Evolutionary conservation across 1,140 invertebrate genomes (phyloP).

Genomic region (Bombus confusus): DNA sequence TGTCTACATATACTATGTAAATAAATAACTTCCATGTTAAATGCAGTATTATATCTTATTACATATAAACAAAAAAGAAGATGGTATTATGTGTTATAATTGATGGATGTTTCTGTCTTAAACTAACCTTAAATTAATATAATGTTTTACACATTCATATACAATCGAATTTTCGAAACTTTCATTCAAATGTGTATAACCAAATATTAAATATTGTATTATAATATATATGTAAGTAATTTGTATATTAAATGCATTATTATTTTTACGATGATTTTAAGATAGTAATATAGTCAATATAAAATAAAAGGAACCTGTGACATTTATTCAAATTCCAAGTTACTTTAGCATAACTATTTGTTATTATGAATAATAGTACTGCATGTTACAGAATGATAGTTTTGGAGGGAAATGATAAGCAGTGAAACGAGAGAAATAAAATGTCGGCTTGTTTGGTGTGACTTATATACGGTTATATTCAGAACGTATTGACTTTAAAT

Average conservation of each 20-base stretch:
- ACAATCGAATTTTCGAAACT: not conserved
- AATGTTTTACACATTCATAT: not conserved
- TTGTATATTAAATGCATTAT: not conserved
- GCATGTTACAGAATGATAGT: no score
- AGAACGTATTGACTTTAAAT: not conserved
- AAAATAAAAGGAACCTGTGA: not conserved
- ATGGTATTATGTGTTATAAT: not conserved
- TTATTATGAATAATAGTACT: no score
- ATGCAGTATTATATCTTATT: no score
- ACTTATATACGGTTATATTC: constrained; percentile 2
- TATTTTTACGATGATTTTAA: not conserved
- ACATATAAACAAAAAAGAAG: no score
- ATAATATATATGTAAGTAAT: not conserved
- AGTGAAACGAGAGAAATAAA: constrained; percentile 1
- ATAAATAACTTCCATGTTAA: no score
- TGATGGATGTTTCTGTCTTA: no score
- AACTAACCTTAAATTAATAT: constrained; percentile 7
- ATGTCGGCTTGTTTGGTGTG: not conserved
- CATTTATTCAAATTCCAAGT: not conserved
- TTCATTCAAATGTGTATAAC: not conserved
- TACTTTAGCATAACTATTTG: not conserved
- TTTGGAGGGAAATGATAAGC: not conserved
- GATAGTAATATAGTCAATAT: not conserved
- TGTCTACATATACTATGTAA: no score
- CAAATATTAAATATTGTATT: not conserved